Evolutionary conservation across 2,113 vertebrate genomes (phyloP).

Genomic region (Cryptomyrus ogoouensis): DNA sequence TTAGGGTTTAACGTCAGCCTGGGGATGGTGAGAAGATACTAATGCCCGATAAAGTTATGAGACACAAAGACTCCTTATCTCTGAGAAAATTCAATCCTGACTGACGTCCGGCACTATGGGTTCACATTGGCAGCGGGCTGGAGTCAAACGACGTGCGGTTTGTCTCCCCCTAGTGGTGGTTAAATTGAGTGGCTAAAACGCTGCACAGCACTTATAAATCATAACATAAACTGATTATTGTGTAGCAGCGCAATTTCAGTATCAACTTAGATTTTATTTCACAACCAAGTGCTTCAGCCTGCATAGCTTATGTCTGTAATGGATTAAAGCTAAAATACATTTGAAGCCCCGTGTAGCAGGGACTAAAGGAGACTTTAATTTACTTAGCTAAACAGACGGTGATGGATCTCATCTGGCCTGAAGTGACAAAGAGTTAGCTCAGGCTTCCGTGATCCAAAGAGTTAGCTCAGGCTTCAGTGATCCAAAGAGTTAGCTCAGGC

Average conservation of each 20-base stretch:
- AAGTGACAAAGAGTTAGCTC: neutral
- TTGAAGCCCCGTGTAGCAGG: neutral
- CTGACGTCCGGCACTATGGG: neutral
- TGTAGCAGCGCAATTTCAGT: neutral
- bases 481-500: no score
- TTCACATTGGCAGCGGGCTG: neutral
- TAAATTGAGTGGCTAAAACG: neutral
- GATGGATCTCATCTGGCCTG: neutral
- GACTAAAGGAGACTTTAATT: neutral
- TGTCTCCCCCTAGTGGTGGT: slow-evolving; percentile 15
- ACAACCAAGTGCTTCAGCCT: neutral
- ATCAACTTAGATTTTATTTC: neutral
- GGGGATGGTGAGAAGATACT: neutral
- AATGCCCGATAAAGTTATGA: neutral
- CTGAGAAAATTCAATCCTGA: neutral
- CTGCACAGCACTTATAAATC: neutral
- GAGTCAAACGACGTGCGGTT: neutral
- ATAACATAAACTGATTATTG: neutral
- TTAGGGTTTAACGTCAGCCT: slow-evolving; percentile 4
- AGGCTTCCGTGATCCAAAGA: neutral
- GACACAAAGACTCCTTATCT: neutral
- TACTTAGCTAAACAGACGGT: neutral
- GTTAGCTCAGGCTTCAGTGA: neutral
- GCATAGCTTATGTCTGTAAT: neutral
- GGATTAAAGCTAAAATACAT: neutral